A percentile compares a stretch with the other conserved stretches of the same genome.
Conservation (phyloP, 2,113 vertebrate species). For the Ciconia boyciana region DNA sequence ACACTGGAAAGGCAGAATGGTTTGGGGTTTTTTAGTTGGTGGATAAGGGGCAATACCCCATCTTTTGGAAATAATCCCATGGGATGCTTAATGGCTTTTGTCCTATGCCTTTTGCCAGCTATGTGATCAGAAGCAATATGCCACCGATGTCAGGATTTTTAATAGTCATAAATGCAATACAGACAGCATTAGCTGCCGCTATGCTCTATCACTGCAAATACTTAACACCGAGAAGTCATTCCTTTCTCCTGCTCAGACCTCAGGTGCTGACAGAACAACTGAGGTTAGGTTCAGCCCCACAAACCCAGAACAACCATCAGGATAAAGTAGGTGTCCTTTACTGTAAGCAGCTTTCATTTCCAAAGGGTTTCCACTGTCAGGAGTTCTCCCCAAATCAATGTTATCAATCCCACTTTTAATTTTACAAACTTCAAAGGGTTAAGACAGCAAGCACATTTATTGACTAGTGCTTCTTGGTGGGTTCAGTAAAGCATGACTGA, state of each 20-base stretch:
- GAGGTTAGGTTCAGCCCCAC: background rate
- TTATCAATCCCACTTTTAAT: constrained; percentile 57
- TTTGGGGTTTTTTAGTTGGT: background rate
- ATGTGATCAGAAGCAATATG: background rate
- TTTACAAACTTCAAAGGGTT: constrained; percentile 77
- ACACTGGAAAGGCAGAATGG: background rate
- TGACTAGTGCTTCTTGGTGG: constrained; percentile 69
- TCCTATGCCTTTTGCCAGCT: background rate
- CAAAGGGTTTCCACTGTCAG: constrained; percentile 6
- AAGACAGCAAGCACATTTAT: constrained; percentile 73
- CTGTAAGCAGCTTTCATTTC: background rate
- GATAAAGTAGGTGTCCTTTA: background rate
- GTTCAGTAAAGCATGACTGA: constrained; percentile 81
- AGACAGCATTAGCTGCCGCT: background rate
- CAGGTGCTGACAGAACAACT: background rate
- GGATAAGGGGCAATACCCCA: too few species aligned
- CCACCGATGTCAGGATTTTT: background rate
- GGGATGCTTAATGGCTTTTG: background rate
- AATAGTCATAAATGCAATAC: background rate
- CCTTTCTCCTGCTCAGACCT: background rate
- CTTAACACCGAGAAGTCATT: background rate
- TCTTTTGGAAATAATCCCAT: background rate
- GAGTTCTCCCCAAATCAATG: constrained; percentile 34
- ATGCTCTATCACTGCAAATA: background rate
- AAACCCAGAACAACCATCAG: background rate